Percentiles rank a stretch among this genome's conserved stretches.
These are phyloP conservation scores for Cheilosia grossa DNA, from an alignment of 2,888 invertebrate genomes.

Conservation along the genomic window DNA sequence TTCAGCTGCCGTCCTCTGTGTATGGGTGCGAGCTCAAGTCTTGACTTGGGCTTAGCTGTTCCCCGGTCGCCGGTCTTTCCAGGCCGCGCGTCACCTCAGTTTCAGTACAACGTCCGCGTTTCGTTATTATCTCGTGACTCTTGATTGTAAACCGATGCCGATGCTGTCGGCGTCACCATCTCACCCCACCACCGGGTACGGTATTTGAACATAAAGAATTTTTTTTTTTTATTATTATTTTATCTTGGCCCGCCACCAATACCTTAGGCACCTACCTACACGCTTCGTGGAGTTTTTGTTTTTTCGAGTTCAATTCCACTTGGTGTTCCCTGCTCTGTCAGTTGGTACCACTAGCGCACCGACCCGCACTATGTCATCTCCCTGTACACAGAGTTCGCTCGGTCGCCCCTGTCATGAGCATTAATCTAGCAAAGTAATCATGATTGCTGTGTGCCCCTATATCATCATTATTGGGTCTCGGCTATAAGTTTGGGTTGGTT, in stretches of 20 bases:
- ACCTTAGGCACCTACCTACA: slow-evolving; percentile 69
- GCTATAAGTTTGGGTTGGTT: slow-evolving; percentile 52
- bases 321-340: slow-evolving; percentile 37
- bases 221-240: slow-evolving; percentile 13
- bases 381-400: slow-evolving; percentile 9
- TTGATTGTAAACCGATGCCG: slow-evolving; percentile 58
- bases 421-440: slow-evolving; percentile 73
- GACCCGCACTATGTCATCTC: slow-evolving; percentile 28
- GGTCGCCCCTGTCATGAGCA: slow-evolving; percentile 67
- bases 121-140: slow-evolving; percentile 65
- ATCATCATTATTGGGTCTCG: slow-evolving; percentile 68
- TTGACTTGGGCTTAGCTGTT: slow-evolving; percentile 22
- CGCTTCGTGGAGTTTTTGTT: slow-evolving; percentile 53
- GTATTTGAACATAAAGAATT: slow-evolving; percentile 37
- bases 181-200: slow-evolving; percentile 32
- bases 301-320: slow-evolving; percentile 42
- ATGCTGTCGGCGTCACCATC: slow-evolving; percentile 53
- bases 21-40: slow-evolving; percentile 20
- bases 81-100: neutral
- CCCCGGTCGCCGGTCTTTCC: no score
- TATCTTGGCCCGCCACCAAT: slow-evolving; percentile 9
- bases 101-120: slow-evolving; percentile 16
- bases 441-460: slow-evolving; percentile 72
- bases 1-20: slow-evolving; percentile 42
- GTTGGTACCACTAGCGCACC: slow-evolving; percentile 2